phyloP scores from a whole-genome alignment of 2,888 invertebrate genomes.

The Scaptomyza reducta region DNA sequence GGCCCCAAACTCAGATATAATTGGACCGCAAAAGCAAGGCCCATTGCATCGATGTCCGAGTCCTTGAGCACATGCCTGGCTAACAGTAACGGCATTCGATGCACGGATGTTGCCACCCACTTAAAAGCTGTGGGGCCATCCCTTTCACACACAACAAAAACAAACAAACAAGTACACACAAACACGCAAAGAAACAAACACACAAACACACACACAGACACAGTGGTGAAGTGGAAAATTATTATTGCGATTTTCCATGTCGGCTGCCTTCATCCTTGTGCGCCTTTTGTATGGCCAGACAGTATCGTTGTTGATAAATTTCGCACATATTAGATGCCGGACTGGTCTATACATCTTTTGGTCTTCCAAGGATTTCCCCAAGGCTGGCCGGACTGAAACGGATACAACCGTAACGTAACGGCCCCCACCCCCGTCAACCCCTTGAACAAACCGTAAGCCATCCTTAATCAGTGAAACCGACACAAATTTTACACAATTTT shows the following conservation, averaged over 20 bases:
- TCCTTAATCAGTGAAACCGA: constrained; percentile 72
- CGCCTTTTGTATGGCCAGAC: constrained; percentile 36
- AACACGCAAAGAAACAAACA: too few species aligned
- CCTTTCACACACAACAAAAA: background rate
- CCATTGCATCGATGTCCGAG: constrained; percentile 1
- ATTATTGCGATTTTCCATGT: constrained; percentile 77
- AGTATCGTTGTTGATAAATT: constrained; percentile 68
- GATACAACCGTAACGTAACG: background rate
- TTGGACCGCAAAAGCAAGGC: constrained; percentile 13
- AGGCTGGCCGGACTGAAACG: constrained; percentile 9
- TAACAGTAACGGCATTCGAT: constrained; percentile 10
- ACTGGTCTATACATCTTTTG: constrained; percentile 66
- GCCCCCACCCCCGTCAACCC: constrained; percentile 1
- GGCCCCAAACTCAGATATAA: constrained; percentile 26
- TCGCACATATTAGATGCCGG: constrained; percentile 68
- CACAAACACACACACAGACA: background rate
- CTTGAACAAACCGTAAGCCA: constrained; percentile 57
- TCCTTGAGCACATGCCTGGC: constrained; percentile 28
- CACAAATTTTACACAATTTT: constrained; percentile 75
- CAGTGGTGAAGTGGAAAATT: constrained; percentile 55
- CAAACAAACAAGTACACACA: background rate
- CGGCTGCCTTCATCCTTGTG: constrained; percentile 57
- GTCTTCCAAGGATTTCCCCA: constrained; percentile 65
- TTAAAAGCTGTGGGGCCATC: constrained; percentile 12
- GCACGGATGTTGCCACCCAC: constrained; percentile 30